Percentiles rank a stretch among this genome's conserved stretches.
phyloP scores from a whole-genome alignment of 2,113 vertebrate genomes.

The Xenotilapia caudafasciata region DNA sequence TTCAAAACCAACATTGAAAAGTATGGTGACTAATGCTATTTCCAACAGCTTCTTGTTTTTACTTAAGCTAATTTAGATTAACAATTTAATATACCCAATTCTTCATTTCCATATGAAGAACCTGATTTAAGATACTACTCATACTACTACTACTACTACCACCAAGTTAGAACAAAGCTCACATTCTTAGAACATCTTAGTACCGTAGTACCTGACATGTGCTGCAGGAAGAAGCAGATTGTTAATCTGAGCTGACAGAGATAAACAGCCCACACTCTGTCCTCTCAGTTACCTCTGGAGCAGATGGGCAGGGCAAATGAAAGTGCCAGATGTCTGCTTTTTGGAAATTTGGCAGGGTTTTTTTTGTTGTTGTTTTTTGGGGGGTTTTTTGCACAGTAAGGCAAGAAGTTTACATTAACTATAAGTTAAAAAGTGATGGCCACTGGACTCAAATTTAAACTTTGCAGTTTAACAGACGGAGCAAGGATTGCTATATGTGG shows the following conservation, averaged over 20 bases:
- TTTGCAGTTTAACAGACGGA: not conserved
- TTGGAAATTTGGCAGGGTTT: not conserved
- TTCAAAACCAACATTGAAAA: not conserved
- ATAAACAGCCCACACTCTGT: slow-evolving; percentile 8
- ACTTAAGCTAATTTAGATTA: not conserved
- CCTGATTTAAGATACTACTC: not conserved
- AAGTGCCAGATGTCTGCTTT: not conserved
- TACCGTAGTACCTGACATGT: not conserved
- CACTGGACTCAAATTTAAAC: not conserved
- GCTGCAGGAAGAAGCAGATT: not conserved
- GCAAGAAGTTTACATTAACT: not conserved
- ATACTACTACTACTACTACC: not conserved
- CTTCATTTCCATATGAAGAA: not conserved
- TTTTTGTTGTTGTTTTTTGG: not conserved
- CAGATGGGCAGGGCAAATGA: not conserved
- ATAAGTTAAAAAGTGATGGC: not conserved
- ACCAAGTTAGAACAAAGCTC: not conserved
- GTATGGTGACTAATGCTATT: not conserved
- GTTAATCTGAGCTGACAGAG: not conserved
- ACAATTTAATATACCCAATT: not conserved
- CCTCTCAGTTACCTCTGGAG: slow-evolving; percentile 7
- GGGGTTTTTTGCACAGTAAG: accelerated
- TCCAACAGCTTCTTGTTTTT: not conserved
- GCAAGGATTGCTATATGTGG: not conserved
- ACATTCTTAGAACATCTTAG: not conserved